A percentile compares a stretch with the other conserved stretches of the same genome.
These are phyloP conservation scores for Drosophila busckii DNA, from an alignment of 1,140 invertebrate genomes.

Conservation along the genomic window DNA sequence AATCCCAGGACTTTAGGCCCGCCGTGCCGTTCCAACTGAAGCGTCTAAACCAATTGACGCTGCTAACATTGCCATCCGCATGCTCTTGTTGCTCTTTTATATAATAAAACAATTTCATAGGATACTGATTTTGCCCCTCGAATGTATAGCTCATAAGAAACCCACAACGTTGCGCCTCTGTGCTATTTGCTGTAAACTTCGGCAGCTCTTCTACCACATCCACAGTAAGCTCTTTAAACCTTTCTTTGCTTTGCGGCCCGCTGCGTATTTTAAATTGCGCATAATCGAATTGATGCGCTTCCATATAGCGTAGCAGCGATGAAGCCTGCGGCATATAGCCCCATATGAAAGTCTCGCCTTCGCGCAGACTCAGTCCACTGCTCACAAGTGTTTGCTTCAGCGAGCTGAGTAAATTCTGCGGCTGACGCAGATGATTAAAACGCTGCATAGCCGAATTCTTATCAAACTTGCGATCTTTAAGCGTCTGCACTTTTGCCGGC, in stretches of 20 bases:
- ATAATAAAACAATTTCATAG: constrained; percentile 22
- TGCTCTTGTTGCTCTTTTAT: constrained; percentile 5
- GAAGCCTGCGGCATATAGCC: constrained; percentile 36
- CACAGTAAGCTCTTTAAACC: constrained; percentile 17
- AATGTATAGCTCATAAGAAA: constrained; percentile 27
- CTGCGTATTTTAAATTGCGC: constrained; percentile 15
- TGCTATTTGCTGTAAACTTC: background rate
- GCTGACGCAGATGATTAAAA: constrained; percentile 29
- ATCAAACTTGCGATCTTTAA: background rate
- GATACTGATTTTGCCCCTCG: background rate
- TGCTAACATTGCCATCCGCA: background rate
- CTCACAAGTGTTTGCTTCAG: constrained; percentile 4
- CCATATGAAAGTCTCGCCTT: constrained; percentile 42
- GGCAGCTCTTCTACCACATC: constrained; percentile 1
- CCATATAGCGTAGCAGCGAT: constrained; percentile 9
- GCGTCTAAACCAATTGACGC: constrained; percentile 20
- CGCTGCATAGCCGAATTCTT: background rate
- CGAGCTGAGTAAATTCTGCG: constrained; percentile 14
- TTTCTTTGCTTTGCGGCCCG: background rate
- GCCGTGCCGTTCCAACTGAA: constrained; percentile 13
- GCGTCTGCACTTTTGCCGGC: constrained; percentile 4
- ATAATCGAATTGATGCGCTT: background rate
- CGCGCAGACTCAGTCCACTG: background rate
- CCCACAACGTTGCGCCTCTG: background rate
- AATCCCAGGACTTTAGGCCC: background rate